phyloP scores from a whole-genome alignment of 1,140 invertebrate genomes.

The Drosophila kanapiae region DNA sequence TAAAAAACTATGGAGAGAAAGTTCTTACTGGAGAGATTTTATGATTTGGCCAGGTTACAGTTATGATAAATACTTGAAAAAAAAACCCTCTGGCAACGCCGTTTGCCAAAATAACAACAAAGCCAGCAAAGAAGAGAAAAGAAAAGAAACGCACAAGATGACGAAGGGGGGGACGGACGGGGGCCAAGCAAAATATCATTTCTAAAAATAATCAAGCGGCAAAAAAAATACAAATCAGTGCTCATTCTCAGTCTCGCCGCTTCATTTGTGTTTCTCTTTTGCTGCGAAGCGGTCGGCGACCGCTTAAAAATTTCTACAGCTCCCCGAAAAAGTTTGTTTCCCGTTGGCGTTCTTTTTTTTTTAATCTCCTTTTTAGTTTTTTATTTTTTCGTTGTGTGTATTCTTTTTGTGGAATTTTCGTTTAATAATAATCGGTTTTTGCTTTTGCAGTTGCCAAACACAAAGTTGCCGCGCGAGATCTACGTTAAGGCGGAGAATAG shows the following conservation, averaged over 20 bases:
- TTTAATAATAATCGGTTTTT: slow-evolving; percentile 33
- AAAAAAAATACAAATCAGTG: slow-evolving; percentile 22
- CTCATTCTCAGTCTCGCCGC: slow-evolving; percentile 27
- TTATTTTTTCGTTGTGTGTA: background rate
- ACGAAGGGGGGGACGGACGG: slow-evolving; percentile 5
- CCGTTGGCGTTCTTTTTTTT: slow-evolving; percentile 1
- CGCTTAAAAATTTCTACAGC: slow-evolving; percentile 41
- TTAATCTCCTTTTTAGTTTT: background rate
- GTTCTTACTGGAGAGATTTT: background rate
- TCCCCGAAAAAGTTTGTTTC: slow-evolving; percentile 21
- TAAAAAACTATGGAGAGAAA: background rate
- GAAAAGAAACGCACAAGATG: slow-evolving; percentile 1
- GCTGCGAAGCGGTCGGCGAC: slow-evolving; percentile 42
- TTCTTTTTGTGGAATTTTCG: slow-evolving; percentile 3
- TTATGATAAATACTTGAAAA: background rate
- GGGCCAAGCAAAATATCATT: slow-evolving; percentile 57
- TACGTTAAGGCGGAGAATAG: slow-evolving; percentile 93
- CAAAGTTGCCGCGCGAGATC: slow-evolving; percentile 89
- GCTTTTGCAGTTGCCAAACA: slow-evolving; percentile 86
- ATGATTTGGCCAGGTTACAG: background rate
- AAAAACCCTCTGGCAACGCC: slow-evolving; percentile 15
- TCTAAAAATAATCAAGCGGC: slow-evolving; percentile 57
- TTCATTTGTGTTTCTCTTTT: slow-evolving; percentile 49
- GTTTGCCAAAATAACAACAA: slow-evolving; percentile 12
- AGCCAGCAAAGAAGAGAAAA: slow-evolving; percentile 2